These are phyloP conservation scores for Drosophila nebulosa DNA, from an alignment of 1,140 invertebrate species.

Conservation along the genomic window DNA sequence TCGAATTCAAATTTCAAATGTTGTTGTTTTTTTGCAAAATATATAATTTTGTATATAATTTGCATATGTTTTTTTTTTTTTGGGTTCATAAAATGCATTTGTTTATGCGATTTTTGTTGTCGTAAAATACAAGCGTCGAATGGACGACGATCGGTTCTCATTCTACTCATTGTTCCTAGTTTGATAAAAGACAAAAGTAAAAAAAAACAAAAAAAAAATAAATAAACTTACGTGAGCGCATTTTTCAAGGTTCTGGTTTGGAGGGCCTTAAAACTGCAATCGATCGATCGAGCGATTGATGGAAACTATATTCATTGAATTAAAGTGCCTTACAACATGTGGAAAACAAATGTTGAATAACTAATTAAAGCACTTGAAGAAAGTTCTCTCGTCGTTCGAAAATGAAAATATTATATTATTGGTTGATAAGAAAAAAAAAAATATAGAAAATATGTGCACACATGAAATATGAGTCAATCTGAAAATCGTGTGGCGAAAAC, in stretches of 20 bases:
- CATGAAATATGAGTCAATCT: background rate
- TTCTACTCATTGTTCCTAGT: background rate
- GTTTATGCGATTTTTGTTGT: conserved; percentile 13
- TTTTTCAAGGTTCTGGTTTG: conserved; percentile 27
- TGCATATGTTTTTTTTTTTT: conserved; percentile 24
- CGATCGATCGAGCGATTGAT: conserved; percentile 10
- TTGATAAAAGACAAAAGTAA: background rate
- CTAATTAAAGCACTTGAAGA: background rate
- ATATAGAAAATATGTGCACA: background rate
- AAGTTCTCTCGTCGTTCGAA: background rate
- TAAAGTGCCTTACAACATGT: background rate
- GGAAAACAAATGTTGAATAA: background rate
- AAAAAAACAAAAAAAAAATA: too few species aligned
- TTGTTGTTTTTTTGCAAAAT: too few species aligned
- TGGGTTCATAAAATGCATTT: conserved; percentile 26
- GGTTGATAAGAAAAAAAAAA: background rate
- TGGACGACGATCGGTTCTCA: too few species aligned
- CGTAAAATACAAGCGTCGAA: too few species aligned
- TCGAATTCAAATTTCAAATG: too few species aligned
- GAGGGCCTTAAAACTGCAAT: conserved; percentile 18
- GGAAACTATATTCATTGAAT: background rate
- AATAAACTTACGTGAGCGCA: conserved; percentile 14
- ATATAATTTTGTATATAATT: conserved; percentile 19
- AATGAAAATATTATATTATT: background rate
- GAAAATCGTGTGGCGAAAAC: conserved; percentile 17